Evolutionary conservation across 1,140 invertebrate genomes (phyloP), one percentile per base, ranked within the genome.

Genomic region (Drosophila trapezifrons): DNA sequence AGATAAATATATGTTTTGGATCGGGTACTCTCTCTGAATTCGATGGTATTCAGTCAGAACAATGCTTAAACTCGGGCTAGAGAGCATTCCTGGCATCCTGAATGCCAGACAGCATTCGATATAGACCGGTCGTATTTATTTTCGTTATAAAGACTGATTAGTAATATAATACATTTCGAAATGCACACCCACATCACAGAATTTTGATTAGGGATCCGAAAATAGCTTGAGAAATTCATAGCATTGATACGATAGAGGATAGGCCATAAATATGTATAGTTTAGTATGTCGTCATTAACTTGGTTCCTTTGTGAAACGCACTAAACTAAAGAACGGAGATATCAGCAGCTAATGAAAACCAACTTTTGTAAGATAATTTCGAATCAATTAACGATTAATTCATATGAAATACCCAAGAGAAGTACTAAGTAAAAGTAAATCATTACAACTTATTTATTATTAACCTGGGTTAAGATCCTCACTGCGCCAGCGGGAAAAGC

Each of bases 291-390:
- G 59, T 63, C 78, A 64, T 80, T 71, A 85, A 85, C 81, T 87
- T 87, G 83, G 82, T 86, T 86, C 82, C 82, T 86, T 86, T 72
- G 77, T 59, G 60, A 86, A 70, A 79, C 83, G 83, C 83, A 87
- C 83, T 82, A 87, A 87, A 87, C 49, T 47, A 56, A 29, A n/a
- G n/a, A n/a, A 81, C 67, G 55, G 51, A 56, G 43, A 56, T 80
- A 76, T 57, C 66, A 75, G 55, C 45, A 67, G 47, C 65, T 78
- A 82, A 73, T 66, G n/a, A 47, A 71, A n/a, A 35, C 32, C 43
- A 64, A 83, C 83, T 86, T 86, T 86, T 86, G 83, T 86, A 86
- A 86, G n/a, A 86, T 86, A 86, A 86, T 86, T 86, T 86, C 64
- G 43, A 83, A 73, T 83, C 29, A 89, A 70, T 80, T 83, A 77